phyloP scores from a whole-genome alignment of 2,113 vertebrate species.

The Columba livia region DNA sequence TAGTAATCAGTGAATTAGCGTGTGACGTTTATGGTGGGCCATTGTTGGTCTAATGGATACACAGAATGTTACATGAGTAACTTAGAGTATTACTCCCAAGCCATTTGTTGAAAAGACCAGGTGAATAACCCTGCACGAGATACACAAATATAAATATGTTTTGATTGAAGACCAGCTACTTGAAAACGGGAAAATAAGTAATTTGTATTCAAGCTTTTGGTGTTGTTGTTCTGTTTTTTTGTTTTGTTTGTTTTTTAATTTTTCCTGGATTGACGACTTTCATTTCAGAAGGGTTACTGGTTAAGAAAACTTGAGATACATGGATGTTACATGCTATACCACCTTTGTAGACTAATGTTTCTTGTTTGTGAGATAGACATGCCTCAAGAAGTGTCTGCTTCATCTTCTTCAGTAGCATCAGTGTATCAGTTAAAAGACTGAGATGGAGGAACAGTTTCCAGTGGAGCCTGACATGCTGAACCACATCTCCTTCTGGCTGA shows the following conservation, averaged over 20 bases:
- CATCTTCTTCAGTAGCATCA: not conserved
- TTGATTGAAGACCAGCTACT: not conserved
- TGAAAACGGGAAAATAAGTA: not conserved
- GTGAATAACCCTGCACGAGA: rapidly evolving
- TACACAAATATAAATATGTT: not conserved
- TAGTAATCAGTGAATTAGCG: not conserved
- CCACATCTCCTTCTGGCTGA: not conserved
- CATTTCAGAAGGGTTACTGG: not conserved
- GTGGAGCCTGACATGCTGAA: not conserved
- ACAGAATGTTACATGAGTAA: not conserved
- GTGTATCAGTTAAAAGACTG: not conserved
- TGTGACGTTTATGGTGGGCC: not conserved
- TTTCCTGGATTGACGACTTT: not conserved
- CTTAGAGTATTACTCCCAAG: not conserved
- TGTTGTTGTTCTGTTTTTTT: not conserved
- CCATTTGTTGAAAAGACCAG: not conserved
- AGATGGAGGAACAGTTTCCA: not conserved
- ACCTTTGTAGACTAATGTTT: not conserved
- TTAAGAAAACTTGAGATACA: not conserved
- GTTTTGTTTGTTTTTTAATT: not conserved
- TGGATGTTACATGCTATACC: not conserved
- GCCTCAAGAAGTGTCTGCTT: not conserved
- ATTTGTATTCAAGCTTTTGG: not conserved
- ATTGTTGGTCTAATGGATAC: not conserved
- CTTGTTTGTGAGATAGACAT: not conserved